These are phyloP conservation scores for Deroplatys truncata DNA, from an alignment of 2,888 invertebrate species.

Conservation along the genomic window DNA sequence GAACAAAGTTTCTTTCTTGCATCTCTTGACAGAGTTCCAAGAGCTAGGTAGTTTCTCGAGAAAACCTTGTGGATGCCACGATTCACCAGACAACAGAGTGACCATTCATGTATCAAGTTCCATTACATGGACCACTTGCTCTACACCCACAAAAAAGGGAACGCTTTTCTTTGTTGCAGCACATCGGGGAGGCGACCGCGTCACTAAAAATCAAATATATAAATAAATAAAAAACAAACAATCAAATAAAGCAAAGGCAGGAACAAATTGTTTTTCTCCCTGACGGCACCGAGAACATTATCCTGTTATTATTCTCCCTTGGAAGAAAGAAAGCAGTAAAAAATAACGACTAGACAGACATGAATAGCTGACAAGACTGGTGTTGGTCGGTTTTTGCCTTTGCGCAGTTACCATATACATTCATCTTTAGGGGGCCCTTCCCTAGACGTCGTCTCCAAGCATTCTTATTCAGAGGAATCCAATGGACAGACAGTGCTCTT, in stretches of 20 bases:
- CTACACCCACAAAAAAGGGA: not conserved
- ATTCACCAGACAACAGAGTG: not conserved
- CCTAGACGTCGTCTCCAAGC: too few relatives aligned
- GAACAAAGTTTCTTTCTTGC: too few relatives aligned
- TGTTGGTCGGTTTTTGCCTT: not conserved
- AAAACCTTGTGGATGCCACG: not conserved
- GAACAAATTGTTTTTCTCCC: not conserved
- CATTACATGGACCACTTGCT: not conserved
- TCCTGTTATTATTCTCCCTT: not conserved
- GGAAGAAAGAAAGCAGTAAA: not conserved
- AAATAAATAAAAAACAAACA: not conserved
- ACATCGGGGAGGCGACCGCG: not conserved
- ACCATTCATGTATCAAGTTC: not conserved
- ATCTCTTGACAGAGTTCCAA: too few relatives aligned
- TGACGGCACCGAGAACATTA: not conserved
- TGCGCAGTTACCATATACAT: not conserved
- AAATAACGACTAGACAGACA: not conserved
- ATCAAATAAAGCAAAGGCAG: not conserved
- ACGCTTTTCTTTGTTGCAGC: not conserved
- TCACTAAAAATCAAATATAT: not conserved
- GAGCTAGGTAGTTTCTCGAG: too few relatives aligned
- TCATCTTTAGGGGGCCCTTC: not conserved
- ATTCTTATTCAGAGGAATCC: not conserved
- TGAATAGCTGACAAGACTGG: not conserved
- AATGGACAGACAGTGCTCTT: not conserved